These are phyloP conservation scores for Rhyacophila brunnea DNA, from an alignment of 1,140 invertebrate species.

Conservation along the genomic window DNA sequence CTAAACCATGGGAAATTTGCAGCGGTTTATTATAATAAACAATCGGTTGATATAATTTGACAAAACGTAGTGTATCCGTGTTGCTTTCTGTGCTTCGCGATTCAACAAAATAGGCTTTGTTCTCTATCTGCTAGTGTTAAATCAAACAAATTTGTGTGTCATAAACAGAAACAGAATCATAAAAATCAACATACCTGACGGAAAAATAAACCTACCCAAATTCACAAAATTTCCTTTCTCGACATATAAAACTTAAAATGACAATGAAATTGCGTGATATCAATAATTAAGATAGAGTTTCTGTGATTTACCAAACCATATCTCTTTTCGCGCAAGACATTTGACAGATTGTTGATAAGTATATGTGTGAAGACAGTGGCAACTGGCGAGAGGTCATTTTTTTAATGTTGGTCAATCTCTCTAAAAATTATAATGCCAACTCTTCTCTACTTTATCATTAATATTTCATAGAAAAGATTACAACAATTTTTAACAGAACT, in stretches of 20 bases:
- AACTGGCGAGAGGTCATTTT: too few relatives aligned
- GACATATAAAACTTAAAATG: slow-evolving; percentile 14
- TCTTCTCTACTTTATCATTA: too few relatives aligned
- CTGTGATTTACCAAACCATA: slow-evolving; percentile 18
- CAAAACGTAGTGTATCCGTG: background rate
- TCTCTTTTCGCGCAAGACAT: slow-evolving; percentile 24
- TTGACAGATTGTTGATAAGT: slow-evolving; percentile 30
- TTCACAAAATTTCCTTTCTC: slow-evolving; percentile 4
- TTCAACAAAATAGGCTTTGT: too few relatives aligned
- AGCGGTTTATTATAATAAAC: background rate
- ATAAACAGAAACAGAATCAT: slow-evolving; percentile 1
- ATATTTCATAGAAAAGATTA: too few relatives aligned
- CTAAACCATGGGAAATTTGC: too few relatives aligned
- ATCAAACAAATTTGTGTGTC: background rate
- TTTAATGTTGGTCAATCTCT: too few relatives aligned
- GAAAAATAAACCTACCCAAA: slow-evolving; percentile 11
- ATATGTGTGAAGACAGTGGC: background rate
- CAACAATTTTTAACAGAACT: too few relatives aligned
- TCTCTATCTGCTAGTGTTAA: background rate
- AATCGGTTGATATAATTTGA: background rate
- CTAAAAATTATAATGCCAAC: too few relatives aligned
- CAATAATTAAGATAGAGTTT: slow-evolving; percentile 8
- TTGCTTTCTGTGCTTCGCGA: too few relatives aligned
- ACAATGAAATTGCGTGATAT: slow-evolving; percentile 11
- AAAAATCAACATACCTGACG: slow-evolving; percentile 8